Evolutionary conservation across 2,113 vertebrate species (phyloP).

Genomic region (Apeltes quadracus): DNA sequence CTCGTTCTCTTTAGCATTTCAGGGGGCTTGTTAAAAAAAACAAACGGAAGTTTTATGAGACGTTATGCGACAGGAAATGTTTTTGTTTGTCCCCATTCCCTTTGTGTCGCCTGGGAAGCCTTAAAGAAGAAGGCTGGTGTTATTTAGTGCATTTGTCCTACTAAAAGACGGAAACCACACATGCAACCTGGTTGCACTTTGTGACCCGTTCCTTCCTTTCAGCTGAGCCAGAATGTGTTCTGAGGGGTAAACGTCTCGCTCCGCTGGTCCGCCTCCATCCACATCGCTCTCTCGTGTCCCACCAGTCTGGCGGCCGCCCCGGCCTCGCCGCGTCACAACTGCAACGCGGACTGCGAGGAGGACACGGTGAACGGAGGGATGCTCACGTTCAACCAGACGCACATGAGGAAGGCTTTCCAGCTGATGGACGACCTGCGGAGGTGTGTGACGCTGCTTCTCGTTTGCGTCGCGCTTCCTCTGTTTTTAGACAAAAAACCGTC

Average conservation of each 20-base stretch:
- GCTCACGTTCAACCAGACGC: conserved; percentile 87
- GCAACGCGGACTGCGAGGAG: conserved; percentile 81
- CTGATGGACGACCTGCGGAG: conserved; percentile 95
- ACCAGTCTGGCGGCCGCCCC: conserved; percentile 62
- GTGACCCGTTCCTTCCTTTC: neutral
- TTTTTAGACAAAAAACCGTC: too few species aligned
- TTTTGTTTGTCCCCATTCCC: neutral
- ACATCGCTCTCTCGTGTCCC: conserved; percentile 45
- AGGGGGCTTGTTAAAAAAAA: neutral
- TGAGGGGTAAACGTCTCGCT: conserved; percentile 7
- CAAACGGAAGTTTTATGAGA: neutral
- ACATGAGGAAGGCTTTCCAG: conserved; percentile 95
- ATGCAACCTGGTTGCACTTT: neutral
- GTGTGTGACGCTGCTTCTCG: too few species aligned
- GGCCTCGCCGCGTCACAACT: conserved; percentile 52
- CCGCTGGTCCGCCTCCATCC: conserved; percentile 11
- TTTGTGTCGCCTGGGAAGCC: neutral
- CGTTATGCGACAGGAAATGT: neutral
- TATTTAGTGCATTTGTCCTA: neutral
- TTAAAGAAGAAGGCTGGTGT: neutral
- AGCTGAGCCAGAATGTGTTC: neutral
- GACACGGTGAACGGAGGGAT: conserved; percentile 84
- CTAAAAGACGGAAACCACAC: neutral
- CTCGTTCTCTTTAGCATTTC: too few species aligned
- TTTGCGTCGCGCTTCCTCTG: too few species aligned